Base-by-base conservation (phyloP, 2,888 invertebrate species). In the Hydriomena furcata region DNA sequence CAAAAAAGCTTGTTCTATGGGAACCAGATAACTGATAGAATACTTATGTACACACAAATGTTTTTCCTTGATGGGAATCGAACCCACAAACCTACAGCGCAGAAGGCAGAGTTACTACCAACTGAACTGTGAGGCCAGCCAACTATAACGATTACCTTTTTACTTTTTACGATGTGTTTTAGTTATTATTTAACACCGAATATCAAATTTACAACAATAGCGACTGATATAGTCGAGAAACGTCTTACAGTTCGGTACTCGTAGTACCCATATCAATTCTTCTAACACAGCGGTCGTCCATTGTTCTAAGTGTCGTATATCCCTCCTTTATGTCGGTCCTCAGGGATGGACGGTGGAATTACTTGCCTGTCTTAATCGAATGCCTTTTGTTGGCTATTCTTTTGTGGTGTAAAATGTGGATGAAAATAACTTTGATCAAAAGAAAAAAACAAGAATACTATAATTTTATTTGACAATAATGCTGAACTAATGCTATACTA, bases 241-340 rank as follows among this genome's bases (percentile, higher is more conserved):
- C 38, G 32, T 20, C 44, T 30, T 10, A 35, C 27, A 5, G 30
- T 11, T 35, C 34, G 40, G 20, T 44, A 36, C 12, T 30, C 17
- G 2, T 17, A 4, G 17, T 17, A 17, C 34, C 32, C 38, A 45
- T 32, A 42, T 43, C 43, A 35, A 52, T 52, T 48, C 43, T 35
- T 42, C 35, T 20, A 27, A 27, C 41, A 11, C 46, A 46, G 42
- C 38, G 30, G 41, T 36, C 41, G 47, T 38, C 43, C 30, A 43
- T 52, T 52, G 52, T 52, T 42, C 46, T 44, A 34, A 43, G 43
- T 43, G 46, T 43, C 52, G 38, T 43, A 30, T 40, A 24, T 35
- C 25, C 44, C 40, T 34, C 38, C 31, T 35, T 25, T 50, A 38
- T 41, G 35, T 23, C 31, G 13, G 20, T 27, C 46, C 42, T 32